Conservation (phyloP, 2,888 invertebrate species). For the Scaptodrosophila latifasciaeformis region DNA sequence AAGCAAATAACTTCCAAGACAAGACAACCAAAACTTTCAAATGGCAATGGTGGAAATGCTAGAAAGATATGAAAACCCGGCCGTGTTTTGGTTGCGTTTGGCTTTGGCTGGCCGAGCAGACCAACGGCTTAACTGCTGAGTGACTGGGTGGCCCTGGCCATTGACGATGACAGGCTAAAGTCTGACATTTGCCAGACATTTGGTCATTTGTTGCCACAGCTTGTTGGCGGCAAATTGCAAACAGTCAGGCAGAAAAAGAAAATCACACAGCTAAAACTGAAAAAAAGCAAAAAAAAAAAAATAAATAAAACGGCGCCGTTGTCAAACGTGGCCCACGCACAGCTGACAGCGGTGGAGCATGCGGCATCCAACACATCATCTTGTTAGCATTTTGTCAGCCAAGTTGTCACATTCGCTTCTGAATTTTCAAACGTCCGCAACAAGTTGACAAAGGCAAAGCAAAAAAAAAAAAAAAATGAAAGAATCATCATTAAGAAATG, state of each 20-base stretch:
- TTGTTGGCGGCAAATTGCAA: conserved; percentile 50
- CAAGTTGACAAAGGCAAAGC: conserved; percentile 47
- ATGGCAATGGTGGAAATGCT: conserved; percentile 3
- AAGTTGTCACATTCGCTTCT: conserved; percentile 60
- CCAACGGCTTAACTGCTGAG: conserved; percentile 3
- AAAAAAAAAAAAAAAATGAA: conserved; percentile 6
- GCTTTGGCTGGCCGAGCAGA: background rate
- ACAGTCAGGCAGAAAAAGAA: conserved; percentile 11
- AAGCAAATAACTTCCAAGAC: conserved; percentile 39
- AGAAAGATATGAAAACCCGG: background rate
- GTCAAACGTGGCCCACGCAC: conserved; percentile 19
- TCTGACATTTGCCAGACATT: conserved; percentile 55
- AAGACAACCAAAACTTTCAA: background rate
- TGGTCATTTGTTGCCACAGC: conserved; percentile 64
- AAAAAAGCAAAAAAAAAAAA: conserved; percentile 13
- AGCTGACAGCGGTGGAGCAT: conserved; percentile 6
- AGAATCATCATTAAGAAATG: too few relatives aligned
- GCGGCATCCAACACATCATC: conserved; percentile 43
- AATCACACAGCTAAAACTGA: too few relatives aligned
- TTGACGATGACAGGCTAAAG: background rate
- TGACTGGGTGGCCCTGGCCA: conserved; percentile 33
- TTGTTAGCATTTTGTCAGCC: conserved; percentile 69
- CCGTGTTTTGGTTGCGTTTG: background rate
- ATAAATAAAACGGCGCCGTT: conserved; percentile 23
- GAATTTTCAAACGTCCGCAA: conserved; percentile 33